These are phyloP conservation scores for Glaucomys volans DNA, from an alignment of 2,113 vertebrate species.

Conservation along the genomic window DNA sequence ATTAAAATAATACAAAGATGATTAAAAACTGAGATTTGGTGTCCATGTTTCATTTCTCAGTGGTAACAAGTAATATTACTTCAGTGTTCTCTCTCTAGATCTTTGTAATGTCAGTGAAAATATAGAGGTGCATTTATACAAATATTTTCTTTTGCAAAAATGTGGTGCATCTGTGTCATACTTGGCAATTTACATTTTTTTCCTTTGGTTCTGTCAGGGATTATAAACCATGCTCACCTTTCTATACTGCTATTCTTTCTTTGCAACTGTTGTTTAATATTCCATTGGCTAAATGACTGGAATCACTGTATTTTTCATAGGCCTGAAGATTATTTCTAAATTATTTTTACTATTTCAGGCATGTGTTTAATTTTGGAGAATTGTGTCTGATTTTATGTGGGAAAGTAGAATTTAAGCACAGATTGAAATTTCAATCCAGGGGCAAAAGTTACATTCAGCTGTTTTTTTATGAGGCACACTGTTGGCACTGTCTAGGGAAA, in stretches of 20 bases:
- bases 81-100: neutral
- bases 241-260: neutral
- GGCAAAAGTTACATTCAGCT: neutral
- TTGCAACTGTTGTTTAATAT: neutral
- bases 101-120: neutral
- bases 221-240: neutral
- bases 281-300: neutral
- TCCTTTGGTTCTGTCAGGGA: neutral
- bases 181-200: neutral
- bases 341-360: conserved; percentile 19
- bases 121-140: neutral
- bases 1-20: conserved; percentile 8
- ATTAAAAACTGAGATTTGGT: neutral
- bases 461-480: neutral
- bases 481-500: neutral
- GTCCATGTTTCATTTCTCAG: neutral
- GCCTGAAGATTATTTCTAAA: neutral
- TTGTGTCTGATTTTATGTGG: neutral
- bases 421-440: neutral
- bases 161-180: neutral
- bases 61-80: neutral
- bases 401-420: conserved; percentile 50
- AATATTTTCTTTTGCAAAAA: conserved; percentile 13
- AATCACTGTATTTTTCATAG: neutral
- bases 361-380: conserved; percentile 45